phyloP scores from a whole-genome alignment of 2,797 vertebrate species.

The Hirundo rustica region DNA sequence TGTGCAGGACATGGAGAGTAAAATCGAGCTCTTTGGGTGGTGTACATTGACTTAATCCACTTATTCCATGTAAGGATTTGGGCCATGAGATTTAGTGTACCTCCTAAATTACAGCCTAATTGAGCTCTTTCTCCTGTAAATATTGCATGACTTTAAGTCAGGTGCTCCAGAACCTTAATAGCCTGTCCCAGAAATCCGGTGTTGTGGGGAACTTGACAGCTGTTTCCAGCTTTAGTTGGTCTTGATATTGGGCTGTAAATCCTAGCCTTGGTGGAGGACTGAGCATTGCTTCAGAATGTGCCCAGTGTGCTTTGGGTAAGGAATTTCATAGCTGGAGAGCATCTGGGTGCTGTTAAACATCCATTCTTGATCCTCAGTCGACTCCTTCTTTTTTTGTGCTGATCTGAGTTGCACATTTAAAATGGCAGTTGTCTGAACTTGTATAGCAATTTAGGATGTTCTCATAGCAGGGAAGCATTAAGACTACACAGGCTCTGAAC shows the following conservation, averaged over 20 bases:
- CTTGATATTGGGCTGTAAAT: conserved; percentile 54
- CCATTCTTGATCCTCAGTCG: not conserved
- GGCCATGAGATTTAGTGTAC: not conserved
- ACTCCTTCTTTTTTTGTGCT: not conserved
- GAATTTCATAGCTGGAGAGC: conserved; percentile 42
- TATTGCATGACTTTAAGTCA: not conserved
- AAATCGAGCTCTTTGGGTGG: not conserved
- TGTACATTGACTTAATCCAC: not conserved
- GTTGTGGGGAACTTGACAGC: not conserved
- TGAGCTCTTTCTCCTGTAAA: not conserved
- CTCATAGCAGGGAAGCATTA: conserved; percentile 15
- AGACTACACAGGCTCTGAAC: conserved; percentile 2
- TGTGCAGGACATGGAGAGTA: not conserved
- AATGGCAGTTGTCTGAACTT: conserved; percentile 55
- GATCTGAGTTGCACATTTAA: conserved; percentile 45
- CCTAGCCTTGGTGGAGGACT: not conserved
- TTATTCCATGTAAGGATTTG: not conserved
- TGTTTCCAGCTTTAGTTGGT: conserved; percentile 18
- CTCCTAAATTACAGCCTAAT: not conserved
- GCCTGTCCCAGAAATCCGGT: not conserved
- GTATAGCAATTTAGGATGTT: conserved; percentile 39
- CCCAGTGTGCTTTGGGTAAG: conserved; percentile 16
- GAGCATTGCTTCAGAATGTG: not conserved
- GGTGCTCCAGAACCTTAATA: not conserved
- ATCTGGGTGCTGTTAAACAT: conserved; percentile 34